Evolutionary conservation across 2,797 vertebrate genomes (phyloP).

Genomic region (Lepilemur ruficaudatus): DNA sequence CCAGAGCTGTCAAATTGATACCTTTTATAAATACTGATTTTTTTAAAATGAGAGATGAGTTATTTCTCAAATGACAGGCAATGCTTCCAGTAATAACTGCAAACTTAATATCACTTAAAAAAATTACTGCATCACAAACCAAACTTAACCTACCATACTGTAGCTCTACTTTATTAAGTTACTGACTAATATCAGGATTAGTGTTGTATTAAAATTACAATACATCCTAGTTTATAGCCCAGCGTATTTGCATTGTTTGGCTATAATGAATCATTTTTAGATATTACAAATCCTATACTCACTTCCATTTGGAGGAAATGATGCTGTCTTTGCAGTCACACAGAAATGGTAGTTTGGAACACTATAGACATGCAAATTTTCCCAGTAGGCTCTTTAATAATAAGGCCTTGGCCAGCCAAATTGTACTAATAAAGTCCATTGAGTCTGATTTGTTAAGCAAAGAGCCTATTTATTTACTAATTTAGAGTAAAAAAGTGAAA

Average conservation of each 20-base stretch:
- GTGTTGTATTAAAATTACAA: conserved; percentile 6
- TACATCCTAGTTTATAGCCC: not conserved
- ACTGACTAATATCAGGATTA: not conserved
- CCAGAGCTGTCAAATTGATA: conserved; percentile 58
- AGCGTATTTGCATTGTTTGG: not conserved
- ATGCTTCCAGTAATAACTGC: conserved; percentile 10
- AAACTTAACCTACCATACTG: conserved; percentile 23
- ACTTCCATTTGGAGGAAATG: not conserved
- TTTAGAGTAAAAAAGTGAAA: not conserved
- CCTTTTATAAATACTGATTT: conserved; percentile 54
- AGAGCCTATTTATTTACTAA: not conserved
- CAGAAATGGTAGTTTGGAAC: not conserved
- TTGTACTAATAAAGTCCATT: not conserved
- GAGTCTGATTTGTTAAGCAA: not conserved
- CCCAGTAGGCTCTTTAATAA: not conserved
- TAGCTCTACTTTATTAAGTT: not conserved
- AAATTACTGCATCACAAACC: conserved; percentile 1
- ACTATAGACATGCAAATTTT: not conserved
- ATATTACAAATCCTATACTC: not conserved
- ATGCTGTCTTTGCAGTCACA: not conserved
- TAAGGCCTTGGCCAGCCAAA: not conserved
- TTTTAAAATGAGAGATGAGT: not conserved
- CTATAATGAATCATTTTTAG: not conserved
- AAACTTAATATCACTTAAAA: conserved; percentile 44
- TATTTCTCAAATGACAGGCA: conserved; percentile 53